phyloP scores from a whole-genome alignment of 2,888 invertebrate species.

The Diloba caeruleocephala region DNA sequence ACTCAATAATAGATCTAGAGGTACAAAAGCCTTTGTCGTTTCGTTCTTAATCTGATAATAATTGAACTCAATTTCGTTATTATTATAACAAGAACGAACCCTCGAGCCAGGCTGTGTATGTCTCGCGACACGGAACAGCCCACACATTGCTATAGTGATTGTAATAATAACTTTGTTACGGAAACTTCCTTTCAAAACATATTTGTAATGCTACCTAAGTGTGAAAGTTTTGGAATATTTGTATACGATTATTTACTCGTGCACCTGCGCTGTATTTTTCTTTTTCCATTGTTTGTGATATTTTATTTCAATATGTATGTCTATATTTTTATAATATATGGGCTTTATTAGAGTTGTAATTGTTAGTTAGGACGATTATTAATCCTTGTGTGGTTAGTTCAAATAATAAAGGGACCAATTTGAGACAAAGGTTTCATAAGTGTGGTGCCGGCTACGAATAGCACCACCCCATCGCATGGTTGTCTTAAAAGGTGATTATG shows the following conservation, averaged over 20 bases:
- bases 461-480: too few relatives aligned
- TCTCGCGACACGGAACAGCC: constrained; percentile 42
- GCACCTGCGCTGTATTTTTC: constrained; percentile 19
- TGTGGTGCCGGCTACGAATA: too few relatives aligned
- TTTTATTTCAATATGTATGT: constrained; percentile 1
- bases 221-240: constrained; percentile 34
- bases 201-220: constrained; percentile 32
- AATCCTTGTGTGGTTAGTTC: too few relatives aligned
- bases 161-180: constrained; percentile 54
- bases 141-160: constrained; percentile 54
- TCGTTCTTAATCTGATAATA: constrained; percentile 70
- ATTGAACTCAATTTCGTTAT: constrained; percentile 70
- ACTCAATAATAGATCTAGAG: constrained; percentile 57
- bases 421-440: too few relatives aligned
- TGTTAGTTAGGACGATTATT: not conserved
- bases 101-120: constrained; percentile 38
- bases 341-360: not conserved
- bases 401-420: too few relatives aligned
- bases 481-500: too few relatives aligned
- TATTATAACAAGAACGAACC: constrained; percentile 63
- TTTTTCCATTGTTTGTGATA: constrained; percentile 20
- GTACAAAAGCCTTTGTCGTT: constrained; percentile 62
- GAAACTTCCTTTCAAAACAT: constrained; percentile 40
- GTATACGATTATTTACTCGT: constrained; percentile 23
- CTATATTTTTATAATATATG: too few relatives aligned